These are phyloP conservation scores for Urechis unicinctus DNA, from an alignment of 2,888 invertebrate species.

Conservation along the genomic window DNA sequence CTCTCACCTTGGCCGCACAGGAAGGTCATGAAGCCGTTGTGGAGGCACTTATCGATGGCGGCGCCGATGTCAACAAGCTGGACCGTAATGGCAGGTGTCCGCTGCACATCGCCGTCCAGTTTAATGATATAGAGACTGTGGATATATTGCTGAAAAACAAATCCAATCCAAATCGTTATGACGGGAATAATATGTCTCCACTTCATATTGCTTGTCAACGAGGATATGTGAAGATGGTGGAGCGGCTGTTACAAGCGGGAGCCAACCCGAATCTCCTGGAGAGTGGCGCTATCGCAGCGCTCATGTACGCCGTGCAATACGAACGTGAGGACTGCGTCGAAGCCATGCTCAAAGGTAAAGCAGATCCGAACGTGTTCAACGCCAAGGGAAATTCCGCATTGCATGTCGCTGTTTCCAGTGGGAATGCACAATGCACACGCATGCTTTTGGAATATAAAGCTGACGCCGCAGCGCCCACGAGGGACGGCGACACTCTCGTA, in stretches of 20 bases:
- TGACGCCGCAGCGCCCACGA: background rate
- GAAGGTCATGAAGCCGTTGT: constrained; percentile 24
- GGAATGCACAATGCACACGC: constrained; percentile 8
- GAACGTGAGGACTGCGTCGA: constrained; percentile 15
- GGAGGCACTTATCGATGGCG: constrained; percentile 14
- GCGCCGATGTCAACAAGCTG: constrained; percentile 20
- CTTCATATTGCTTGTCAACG: constrained; percentile 19
- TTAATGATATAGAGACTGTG: constrained; percentile 19
- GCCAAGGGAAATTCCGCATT: constrained; percentile 12
- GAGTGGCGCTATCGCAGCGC: constrained; percentile 5
- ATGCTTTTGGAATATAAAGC: constrained; percentile 12
- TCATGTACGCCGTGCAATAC: constrained; percentile 13
- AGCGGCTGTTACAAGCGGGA: constrained; percentile 15
- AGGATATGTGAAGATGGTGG: constrained; percentile 14
- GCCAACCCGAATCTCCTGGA: constrained; percentile 16
- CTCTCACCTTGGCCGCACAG: constrained; percentile 20
- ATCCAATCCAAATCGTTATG: constrained; percentile 14
- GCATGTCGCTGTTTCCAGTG: constrained; percentile 16
- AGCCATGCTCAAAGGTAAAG: constrained; percentile 12
- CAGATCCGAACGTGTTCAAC: constrained; percentile 16
- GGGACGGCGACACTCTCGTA: constrained; percentile 9
- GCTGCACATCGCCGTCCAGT: constrained; percentile 19
- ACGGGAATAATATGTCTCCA: constrained; percentile 14
- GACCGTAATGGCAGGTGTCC: constrained; percentile 19
- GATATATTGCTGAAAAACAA: constrained; percentile 16